Evolutionary conservation across 2,888 invertebrate species (phyloP).

Genomic region (Automeris io): DNA sequence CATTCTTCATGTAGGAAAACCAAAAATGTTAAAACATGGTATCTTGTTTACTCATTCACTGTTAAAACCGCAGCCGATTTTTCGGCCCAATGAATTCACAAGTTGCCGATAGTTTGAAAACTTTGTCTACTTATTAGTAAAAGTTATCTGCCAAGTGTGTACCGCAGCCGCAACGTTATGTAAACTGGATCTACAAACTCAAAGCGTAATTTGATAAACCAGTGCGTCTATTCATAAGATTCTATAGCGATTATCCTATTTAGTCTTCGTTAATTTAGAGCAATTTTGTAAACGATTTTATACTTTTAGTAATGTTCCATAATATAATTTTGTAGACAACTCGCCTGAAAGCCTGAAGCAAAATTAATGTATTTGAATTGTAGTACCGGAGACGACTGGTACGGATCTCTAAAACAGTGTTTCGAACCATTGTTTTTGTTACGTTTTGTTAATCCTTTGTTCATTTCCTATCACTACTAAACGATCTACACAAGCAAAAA

Average conservation of each 20-base stretch:
- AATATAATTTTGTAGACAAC: too few species aligned
- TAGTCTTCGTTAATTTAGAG: background rate
- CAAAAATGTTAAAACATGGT: background rate
- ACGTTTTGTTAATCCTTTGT: too few species aligned
- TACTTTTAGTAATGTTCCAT: too few species aligned
- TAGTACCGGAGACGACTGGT: too few species aligned
- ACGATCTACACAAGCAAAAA: too few species aligned
- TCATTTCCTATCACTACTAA: too few species aligned
- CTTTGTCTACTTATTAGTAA: slow-evolving; percentile 31
- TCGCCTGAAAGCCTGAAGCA: too few species aligned
- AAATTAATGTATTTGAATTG: too few species aligned
- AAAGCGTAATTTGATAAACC: slow-evolving; percentile 7
- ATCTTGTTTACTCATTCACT: slow-evolving; percentile 15
- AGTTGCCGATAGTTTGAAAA: slow-evolving; percentile 29
- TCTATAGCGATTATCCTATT: background rate
- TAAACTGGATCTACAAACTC: slow-evolving; percentile 6
- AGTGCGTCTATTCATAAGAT: slow-evolving; percentile 4
- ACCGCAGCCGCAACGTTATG: slow-evolving; percentile 1
- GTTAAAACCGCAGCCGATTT: slow-evolving; percentile 24
- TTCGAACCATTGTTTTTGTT: too few species aligned
- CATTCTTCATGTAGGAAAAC: too few species aligned
- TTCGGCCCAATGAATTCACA: slow-evolving; percentile 34
- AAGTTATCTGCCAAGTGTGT: slow-evolving; percentile 21
- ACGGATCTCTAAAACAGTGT: too few species aligned
- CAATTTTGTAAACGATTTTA: background rate